Percentiles rank a stretch among this genome's conserved stretches.
Evolutionary conservation across 2,888 invertebrate species (phyloP).

Genomic region (Quadroppia sp.): DNA sequence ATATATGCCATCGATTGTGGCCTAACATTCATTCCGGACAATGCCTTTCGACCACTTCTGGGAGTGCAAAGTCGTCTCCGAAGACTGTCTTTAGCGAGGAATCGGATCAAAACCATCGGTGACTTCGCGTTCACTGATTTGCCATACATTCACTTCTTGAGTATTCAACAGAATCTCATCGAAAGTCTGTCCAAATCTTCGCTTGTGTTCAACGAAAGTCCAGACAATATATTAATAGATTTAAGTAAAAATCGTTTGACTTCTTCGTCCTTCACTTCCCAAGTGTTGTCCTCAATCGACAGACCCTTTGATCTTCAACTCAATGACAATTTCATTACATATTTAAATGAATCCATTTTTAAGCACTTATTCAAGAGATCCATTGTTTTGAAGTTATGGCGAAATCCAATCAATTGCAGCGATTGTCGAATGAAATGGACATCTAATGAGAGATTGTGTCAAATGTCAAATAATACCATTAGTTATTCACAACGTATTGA

Average conservation of each 20-base stretch:
- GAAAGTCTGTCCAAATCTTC: not conserved
- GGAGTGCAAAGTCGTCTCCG: not conserved
- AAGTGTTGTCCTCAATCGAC: not conserved
- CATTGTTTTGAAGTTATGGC: slow-evolving; percentile 17
- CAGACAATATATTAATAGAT: slow-evolving; percentile 15
- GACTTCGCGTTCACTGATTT: not conserved
- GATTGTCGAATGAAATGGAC: slow-evolving; percentile 39
- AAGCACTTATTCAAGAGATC: slow-evolving; percentile 25
- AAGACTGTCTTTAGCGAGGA: slow-evolving; percentile 3
- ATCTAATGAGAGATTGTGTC: slow-evolving; percentile 14
- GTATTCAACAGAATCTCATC: not conserved
- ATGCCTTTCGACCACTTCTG: not conserved
- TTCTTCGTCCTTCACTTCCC: slow-evolving; percentile 16
- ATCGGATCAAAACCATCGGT: not conserved
- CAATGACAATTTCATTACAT: slow-evolving; percentile 23
- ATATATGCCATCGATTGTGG: slow-evolving; percentile 21
- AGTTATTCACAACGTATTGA: slow-evolving; percentile 31
- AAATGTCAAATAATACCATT: not conserved
- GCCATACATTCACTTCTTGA: slow-evolving; percentile 9
- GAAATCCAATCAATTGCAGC: slow-evolving; percentile 38
- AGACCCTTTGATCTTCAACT: slow-evolving; percentile 39
- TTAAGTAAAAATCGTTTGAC: slow-evolving; percentile 24
- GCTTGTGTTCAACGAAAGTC: not conserved
- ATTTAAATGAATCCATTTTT: slow-evolving; percentile 28
- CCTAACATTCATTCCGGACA: not conserved